Conservation (phyloP, 2,797 vertebrate species). For the Cottoperca gobio region DNA sequence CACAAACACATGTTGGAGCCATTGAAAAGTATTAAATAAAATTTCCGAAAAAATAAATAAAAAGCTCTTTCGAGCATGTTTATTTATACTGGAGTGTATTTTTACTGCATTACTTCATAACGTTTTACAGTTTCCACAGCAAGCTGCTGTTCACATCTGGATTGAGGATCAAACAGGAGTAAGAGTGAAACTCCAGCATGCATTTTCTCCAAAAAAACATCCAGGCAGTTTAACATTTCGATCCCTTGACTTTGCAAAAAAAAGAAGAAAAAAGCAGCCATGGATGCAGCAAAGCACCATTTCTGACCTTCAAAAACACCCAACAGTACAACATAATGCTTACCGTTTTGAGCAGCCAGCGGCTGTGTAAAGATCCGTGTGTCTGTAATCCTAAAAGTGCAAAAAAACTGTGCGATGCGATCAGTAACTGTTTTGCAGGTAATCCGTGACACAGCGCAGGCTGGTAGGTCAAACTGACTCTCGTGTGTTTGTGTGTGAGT, state of each 20-base stretch:
- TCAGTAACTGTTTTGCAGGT: not conserved
- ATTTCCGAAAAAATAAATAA: no score
- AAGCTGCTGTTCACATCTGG: not conserved
- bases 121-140: not conserved
- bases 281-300: not conserved
- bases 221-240: not conserved
- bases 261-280: not conserved
- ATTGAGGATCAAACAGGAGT: not conserved
- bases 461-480: fast-evolving
- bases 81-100: no score
- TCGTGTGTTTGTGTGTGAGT: no score
- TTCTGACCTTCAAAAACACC: no score
- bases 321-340: constrained; percentile 16
- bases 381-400: constrained; percentile 20
- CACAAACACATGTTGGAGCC: not conserved
- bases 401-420: not conserved
- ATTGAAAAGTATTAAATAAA: not conserved
- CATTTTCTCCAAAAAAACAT: not conserved
- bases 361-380: constrained; percentile 12
- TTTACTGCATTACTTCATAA: not conserved
- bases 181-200: not conserved
- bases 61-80: no score
- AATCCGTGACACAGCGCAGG: not conserved
- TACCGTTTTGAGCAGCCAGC: constrained; percentile 63
- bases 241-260: not conserved